Conservation (phyloP, 2,888 invertebrate species). For the Mayetiola destructor region DNA sequence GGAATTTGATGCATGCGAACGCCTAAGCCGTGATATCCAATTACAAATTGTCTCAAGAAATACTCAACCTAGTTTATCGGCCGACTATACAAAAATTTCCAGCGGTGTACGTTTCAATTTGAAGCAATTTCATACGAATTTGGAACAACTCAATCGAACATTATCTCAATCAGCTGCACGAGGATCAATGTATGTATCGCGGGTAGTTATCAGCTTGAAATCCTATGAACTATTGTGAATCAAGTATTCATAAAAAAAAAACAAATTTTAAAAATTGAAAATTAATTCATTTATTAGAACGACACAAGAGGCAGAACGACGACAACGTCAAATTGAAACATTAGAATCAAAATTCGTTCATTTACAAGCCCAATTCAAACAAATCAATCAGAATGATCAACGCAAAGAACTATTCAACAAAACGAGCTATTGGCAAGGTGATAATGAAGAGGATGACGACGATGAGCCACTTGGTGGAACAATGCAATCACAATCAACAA, state of each 20-base stretch:
- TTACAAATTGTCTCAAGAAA: slow-evolving; percentile 44
- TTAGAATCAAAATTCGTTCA: slow-evolving; percentile 44
- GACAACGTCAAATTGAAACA: slow-evolving; percentile 45
- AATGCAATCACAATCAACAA: slow-evolving; percentile 22
- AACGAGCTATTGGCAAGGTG: slow-evolving; percentile 21
- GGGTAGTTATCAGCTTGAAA: not conserved
- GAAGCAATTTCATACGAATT: slow-evolving; percentile 46
- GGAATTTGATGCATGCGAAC: slow-evolving; percentile 52
- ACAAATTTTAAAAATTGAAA: not conserved
- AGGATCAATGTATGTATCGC: slow-evolving; percentile 26
- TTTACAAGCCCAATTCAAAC: slow-evolving; percentile 37
- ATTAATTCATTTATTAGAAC: slow-evolving; percentile 38
- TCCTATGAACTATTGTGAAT: not conserved
- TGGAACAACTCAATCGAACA: slow-evolving; percentile 42
- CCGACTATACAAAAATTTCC: slow-evolving; percentile 43
- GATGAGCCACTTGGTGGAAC: slow-evolving; percentile 34
- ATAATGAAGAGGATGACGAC: slow-evolving; percentile 29
- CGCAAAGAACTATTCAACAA: slow-evolving; percentile 16
- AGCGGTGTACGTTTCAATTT: slow-evolving; percentile 43
- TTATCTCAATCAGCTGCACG: slow-evolving; percentile 37
- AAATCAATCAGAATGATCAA: slow-evolving; percentile 13
- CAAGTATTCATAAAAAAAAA: not conserved
- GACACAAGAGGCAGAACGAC: slow-evolving; percentile 45
- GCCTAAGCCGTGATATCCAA: slow-evolving; percentile 46
- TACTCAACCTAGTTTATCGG: slow-evolving; percentile 38